phyloP scores from a whole-genome alignment of 2,888 invertebrate species.

The Lithophane ornitopus region DNA sequence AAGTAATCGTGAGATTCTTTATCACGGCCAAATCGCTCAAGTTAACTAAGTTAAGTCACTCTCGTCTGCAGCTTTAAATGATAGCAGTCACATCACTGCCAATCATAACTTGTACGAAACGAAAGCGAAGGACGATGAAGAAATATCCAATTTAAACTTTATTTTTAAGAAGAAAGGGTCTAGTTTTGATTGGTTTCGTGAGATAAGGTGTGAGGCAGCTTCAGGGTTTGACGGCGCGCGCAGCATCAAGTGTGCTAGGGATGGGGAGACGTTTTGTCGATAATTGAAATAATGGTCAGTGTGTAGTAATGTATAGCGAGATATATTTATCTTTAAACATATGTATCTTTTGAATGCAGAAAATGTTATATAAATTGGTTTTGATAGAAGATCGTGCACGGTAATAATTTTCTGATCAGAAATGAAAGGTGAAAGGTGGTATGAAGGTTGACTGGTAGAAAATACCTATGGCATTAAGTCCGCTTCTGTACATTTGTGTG shows the following conservation, averaged over 20 bases:
- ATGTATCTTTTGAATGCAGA: background rate
- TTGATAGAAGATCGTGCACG: background rate
- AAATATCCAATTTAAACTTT: constrained; percentile 57
- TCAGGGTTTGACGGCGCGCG: constrained; percentile 82
- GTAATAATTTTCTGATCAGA: background rate
- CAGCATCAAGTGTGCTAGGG: constrained; percentile 79
- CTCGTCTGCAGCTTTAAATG: constrained; percentile 41
- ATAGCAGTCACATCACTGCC: constrained; percentile 64
- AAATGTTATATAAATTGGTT: background rate
- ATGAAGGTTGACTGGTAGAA: too few species aligned
- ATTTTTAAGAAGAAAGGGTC: constrained; percentile 63
- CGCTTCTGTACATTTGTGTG: too few species aligned
- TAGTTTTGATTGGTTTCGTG: constrained; percentile 66
- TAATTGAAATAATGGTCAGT: constrained; percentile 16
- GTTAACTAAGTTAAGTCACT: constrained; percentile 39
- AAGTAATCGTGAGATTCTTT: constrained; percentile 40
- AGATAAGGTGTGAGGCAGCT: constrained; percentile 81
- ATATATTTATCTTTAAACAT: background rate
- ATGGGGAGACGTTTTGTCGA: constrained; percentile 65
- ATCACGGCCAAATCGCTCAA: constrained; percentile 27
- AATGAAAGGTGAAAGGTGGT: too few species aligned
- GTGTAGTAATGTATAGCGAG: background rate
- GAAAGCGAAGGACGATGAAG: constrained; percentile 60
- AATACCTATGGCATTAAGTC: too few species aligned
- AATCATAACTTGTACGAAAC: constrained; percentile 74